Evolutionary conservation across 2,113 vertebrate species (phyloP).

Genomic region (Malurus alboscapulatus): DNA sequence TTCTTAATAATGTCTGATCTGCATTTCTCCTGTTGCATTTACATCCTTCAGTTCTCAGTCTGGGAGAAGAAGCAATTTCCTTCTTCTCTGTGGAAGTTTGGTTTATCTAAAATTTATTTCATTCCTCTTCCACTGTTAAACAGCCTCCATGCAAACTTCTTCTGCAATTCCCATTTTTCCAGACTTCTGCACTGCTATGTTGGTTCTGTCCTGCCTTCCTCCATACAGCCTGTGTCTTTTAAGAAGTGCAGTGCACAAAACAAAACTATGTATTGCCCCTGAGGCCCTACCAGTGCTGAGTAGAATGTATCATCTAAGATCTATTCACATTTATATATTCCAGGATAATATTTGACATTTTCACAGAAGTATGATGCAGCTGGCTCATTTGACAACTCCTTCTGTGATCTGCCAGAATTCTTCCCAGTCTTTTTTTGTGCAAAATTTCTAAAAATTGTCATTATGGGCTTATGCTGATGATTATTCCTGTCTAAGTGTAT

Average conservation of each 20-base stretch:
- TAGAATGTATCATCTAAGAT: background rate
- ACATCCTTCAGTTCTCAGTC: background rate
- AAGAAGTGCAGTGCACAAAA: background rate
- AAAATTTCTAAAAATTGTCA: constrained; percentile 3
- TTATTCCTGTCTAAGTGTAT: background rate
- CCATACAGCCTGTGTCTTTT: background rate
- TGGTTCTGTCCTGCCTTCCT: background rate
- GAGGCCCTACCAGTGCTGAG: background rate
- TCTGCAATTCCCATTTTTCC: background rate
- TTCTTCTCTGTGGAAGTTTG: background rate
- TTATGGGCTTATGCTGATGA: background rate
- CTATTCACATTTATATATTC: background rate
- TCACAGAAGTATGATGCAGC: background rate
- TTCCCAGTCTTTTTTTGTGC: background rate
- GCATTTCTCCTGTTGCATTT: background rate
- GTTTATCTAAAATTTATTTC: background rate
- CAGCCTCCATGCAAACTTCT: background rate
- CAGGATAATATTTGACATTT: constrained; percentile 7
- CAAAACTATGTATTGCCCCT: background rate
- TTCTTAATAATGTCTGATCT: background rate
- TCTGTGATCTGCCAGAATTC: background rate
- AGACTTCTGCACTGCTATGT: background rate
- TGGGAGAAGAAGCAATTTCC: background rate
- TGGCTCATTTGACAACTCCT: background rate
- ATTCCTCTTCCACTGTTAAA: background rate